Base-by-base conservation (phyloP, 2,888 invertebrate species). In the Antitype chi region DNA sequence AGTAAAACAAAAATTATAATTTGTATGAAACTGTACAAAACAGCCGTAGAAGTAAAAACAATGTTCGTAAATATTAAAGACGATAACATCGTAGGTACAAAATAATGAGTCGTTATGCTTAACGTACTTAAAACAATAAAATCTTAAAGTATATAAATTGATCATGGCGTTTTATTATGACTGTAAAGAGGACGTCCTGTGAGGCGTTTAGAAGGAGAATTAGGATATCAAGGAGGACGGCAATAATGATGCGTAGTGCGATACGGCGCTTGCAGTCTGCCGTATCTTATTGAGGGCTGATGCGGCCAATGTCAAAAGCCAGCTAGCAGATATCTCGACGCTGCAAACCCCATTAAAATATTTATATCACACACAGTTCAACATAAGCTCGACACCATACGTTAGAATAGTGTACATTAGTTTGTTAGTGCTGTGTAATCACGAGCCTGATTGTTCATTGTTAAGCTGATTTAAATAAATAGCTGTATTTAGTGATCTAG, bases 261-360 rank as follows among this genome's bases (percentile, higher is more conserved):
- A 94, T 94, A 96, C 93, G 95, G 92, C 90, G 95, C 92, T 91
- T 94, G 95, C 87, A 91, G 92, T 92, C 96, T 94, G 93, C 93
- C 94, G 95, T 94, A 95, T 96, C 95, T 94, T 95, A 96, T 88
- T 92, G 95, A 91, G 92, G 95, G 94, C 94, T 95, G 96, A 91
- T 91, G 92, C 93, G 94, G 96, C 95, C 96, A 95, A 93, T 96
- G 97, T 97, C 97, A 97, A 97, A 97, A 97, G 94, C 97, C 97
- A 94, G 97, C 96, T 92, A 97, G 97, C 93, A 97, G 97, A 92
- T 97, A 97, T 93, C 97, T 97, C 95, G 97, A 97, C 94, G 97
- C 97, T 97, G 97, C 93, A 97, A 95, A 97, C 96, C 96, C 95
- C 94, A 96, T 95, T 91, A 96, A 96, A 96, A 96, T 92, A 94